Percentiles rank a stretch among this genome's conserved stretches.
These are phyloP conservation scores for Nymphalis urticae DNA, from an alignment of 2,888 invertebrate genomes.

Conservation along the genomic window DNA sequence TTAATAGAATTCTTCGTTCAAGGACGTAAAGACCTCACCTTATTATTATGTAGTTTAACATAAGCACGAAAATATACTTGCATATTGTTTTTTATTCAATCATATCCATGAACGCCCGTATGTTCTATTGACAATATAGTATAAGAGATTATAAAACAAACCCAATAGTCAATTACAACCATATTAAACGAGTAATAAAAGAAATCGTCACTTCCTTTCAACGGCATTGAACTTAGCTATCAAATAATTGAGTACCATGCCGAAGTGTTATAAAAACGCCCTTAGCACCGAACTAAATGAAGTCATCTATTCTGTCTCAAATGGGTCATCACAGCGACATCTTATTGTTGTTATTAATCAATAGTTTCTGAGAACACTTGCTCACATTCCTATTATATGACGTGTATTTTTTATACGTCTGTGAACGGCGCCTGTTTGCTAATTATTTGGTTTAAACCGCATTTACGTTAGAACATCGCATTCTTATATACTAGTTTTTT, in stretches of 20 bases:
- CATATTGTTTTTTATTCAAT: not conserved
- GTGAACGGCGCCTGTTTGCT: conserved; percentile 1
- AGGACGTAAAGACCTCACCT: not conserved
- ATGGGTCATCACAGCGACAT: conserved; percentile 32
- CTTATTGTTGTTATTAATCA: conserved; percentile 33
- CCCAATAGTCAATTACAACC: not conserved
- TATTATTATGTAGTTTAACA: not conserved
- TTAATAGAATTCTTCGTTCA: not conserved
- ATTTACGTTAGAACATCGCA: no score
- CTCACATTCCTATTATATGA: conserved; percentile 26
- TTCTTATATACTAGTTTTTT: no score
- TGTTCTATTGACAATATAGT: not conserved
- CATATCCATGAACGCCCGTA: not conserved
- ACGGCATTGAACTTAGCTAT: conserved; percentile 33
- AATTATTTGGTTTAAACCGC: conserved; percentile 9
- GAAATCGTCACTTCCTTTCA: conserved; percentile 23
- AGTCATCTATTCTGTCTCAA: conserved; percentile 28
- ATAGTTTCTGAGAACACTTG: conserved; percentile 27
- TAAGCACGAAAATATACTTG: not conserved
- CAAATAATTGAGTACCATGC: conserved; percentile 26
- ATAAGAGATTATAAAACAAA: not conserved
- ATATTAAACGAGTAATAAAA: conserved; percentile 26
- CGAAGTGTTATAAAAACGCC: conserved; percentile 28
- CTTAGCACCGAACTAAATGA: conserved; percentile 13
- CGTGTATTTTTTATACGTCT: conserved; percentile 8